Base-by-base conservation (phyloP, 2,113 vertebrate species). In the Pavo muticus region DNA sequence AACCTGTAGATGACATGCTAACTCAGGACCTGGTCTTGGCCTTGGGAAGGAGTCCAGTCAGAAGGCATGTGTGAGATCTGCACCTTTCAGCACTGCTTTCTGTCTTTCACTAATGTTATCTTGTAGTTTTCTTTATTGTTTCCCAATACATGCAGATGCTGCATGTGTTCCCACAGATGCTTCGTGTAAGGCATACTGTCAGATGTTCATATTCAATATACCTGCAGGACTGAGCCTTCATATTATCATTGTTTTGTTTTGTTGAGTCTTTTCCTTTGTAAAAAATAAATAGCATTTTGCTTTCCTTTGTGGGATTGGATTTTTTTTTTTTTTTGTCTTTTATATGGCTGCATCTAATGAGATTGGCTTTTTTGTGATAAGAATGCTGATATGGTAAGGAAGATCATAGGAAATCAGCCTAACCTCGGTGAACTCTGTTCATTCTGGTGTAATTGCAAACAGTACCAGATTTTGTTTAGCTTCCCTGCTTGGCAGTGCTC, bases 341-440 rank as follows among this genome's bases (percentile, higher is more conserved):
- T 60, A n/a, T 7, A 60, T 60, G 70, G 29, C 6, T 85, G 45
- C 64, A 1, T 44, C 30, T 88, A 90, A 88, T 57, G 16, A 83
- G 67, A 35, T 80, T 76, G 20, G 29, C 72, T 80, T 61, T 61
- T 85, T 84, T 87, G 52, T 87, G 50, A 20, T 76, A 39, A 84
- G 79, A 92, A 50, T 40, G 64, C 56, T 80, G 29, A 45, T 80
- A 24, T 47, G 50, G 63, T 68, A 70, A 74, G 11, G 67, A 80
- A 44, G 40, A 61, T 17, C 68, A 35, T n/a, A 65, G 57, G 75
- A 92, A 85, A 82, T 73, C 74, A 76, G 74, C 59, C 71, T 86
- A 77, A 87, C 44, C 35, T 63, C 74, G 60, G 77, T 77, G 78
- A 92, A 63, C 64, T 82, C 74, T 71, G n/a, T 65, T 94, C 60